These are phyloP conservation scores for Antitype chi DNA, from an alignment of 2,888 invertebrate genomes.

Conservation along the genomic window DNA sequence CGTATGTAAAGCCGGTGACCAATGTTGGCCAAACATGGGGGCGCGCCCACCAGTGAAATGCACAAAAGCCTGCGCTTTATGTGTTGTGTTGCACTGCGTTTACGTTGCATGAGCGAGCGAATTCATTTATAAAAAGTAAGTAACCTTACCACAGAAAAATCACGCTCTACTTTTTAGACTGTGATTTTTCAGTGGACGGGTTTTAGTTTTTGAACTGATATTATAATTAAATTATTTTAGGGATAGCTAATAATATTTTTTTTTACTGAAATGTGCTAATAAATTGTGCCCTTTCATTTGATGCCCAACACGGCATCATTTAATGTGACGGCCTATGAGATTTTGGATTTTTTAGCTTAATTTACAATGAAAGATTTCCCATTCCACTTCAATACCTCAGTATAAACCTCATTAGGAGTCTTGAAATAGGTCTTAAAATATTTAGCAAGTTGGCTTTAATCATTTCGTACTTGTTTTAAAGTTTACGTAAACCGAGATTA, in stretches of 20 bases:
- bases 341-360: neutral
- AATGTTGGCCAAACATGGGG: constrained; percentile 67
- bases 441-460: neutral
- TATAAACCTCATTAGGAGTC: neutral
- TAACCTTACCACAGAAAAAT: no score
- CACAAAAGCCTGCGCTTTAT: constrained; percentile 59
- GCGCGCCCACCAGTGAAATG: constrained; percentile 76
- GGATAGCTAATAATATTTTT: no score
- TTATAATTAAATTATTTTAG: no score
- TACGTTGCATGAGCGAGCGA: constrained; percentile 47
- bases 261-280: no score
- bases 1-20: constrained; percentile 27
- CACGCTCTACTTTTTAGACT: no score
- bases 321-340: no score
- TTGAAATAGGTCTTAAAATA: neutral
- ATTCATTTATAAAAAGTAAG: neutral
- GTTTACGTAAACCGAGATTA: neutral
- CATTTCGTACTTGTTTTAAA: neutral
- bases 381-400: neutral
- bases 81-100: constrained; percentile 39
- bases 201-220: no score
- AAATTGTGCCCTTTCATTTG: no score
- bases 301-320: no score
- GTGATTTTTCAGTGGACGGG: no score
- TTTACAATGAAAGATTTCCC: no score